These are phyloP conservation scores for Sminthopsis crassicaudata DNA, from an alignment of 2,113 vertebrate species.

Conservation along the genomic window DNA sequence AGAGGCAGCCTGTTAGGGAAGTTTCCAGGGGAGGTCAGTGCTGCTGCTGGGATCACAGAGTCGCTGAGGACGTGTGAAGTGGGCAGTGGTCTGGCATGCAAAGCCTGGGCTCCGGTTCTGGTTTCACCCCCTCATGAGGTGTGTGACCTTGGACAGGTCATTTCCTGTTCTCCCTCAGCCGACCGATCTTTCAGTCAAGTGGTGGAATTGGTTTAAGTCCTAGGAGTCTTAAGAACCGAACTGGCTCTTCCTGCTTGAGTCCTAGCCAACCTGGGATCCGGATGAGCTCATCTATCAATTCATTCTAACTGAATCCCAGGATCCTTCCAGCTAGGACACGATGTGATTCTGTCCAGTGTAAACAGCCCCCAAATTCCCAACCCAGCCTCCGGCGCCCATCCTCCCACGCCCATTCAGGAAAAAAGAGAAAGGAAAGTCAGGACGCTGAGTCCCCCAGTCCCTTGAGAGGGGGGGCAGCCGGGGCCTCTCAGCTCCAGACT, in stretches of 20 bases:
- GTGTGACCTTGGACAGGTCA: not conserved
- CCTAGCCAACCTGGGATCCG: not conserved
- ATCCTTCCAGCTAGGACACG: not conserved
- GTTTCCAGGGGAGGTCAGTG: not conserved
- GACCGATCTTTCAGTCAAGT: not conserved
- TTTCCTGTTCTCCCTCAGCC: not conserved
- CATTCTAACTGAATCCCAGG: not conserved
- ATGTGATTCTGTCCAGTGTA: not conserved
- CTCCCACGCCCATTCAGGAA: not conserved
- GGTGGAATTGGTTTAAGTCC: not conserved
- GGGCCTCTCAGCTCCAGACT: not conserved
- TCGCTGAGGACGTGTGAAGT: not conserved
- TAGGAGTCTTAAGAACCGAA: not conserved
- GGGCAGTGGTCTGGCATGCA: not conserved
- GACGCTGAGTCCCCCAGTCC: not conserved
- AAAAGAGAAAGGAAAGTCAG: not conserved
- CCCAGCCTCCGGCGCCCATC: too few relatives aligned
- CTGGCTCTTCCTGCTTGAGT: not conserved
- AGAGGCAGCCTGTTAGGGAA: not conserved
- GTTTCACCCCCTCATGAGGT: not conserved
- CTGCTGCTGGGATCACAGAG: not conserved
- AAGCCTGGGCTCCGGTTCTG: not conserved
- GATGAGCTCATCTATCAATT: not conserved
- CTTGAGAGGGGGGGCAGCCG: not conserved
- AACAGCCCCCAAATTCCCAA: not conserved